Evolutionary conservation across 1,140 invertebrate species (phyloP), one percentile per base, ranked within the genome.

Genomic region (Diabrotica virgifera): DNA sequence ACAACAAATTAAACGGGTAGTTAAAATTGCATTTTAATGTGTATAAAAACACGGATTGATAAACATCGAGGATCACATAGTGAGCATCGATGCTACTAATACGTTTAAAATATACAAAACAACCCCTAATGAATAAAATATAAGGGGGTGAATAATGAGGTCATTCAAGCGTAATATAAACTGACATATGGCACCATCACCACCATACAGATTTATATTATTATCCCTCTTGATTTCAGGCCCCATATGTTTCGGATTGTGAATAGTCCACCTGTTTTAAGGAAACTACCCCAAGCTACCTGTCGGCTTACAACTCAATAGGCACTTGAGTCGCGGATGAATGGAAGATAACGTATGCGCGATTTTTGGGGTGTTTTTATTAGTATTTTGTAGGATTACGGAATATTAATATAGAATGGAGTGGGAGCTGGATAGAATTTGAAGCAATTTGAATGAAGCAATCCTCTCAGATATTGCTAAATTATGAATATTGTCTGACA

Each of bases 121-220:
- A 52, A 56, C 65, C 61, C 61, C 40, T 55, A 67, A 63, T 63
- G 65, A 63, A 63, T 63, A 62, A 63, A 67, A 63, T 62, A 63
- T 52, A 63, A 60, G 65, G 50, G 65, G 65, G 65, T 67, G 65
- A 67, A 63, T 67, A 66, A 66, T 60, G 50, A 36, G 52, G 59
- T 68, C 67, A 62, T 62, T 62, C 54, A 58, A 58, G 59, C 60
- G 62, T 52, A 66, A 66, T 58, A 66, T 62, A 64, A 66, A 38
- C 52, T 63, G 67, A 59, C 67, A 65, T 69, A 69, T 69, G 64
- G 67, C 64, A 59, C 55, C 62, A 64, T 68, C 59, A 66, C 58
- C 68, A 69, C 66, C 52, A 62, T 58, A 54, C 68, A 67, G 68
- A 67, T 67, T 70, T 67, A 62, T 64, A 67, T 70, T 66, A 67